A percentile compares a stretch with the other conserved stretches of the same genome.
phyloP scores from a whole-genome alignment of 2,113 vertebrate species.

The Orcinus orca region DNA sequence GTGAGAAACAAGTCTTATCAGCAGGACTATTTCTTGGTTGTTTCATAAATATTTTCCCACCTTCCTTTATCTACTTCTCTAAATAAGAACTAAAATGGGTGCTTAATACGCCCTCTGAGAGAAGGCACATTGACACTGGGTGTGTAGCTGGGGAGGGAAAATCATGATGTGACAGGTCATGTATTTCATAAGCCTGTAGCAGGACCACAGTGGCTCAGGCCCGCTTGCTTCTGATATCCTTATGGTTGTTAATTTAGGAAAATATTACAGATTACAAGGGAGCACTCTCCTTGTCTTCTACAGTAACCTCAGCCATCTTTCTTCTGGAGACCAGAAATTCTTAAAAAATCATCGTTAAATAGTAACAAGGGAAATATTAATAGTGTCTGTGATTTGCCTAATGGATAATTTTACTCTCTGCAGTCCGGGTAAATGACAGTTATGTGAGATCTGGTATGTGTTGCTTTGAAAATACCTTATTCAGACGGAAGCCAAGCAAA shows the following conservation, averaged over 20 bases:
- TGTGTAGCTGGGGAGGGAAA: background rate
- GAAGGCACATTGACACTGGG: background rate
- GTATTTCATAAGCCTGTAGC: background rate
- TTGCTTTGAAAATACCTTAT: slow-evolving; percentile 53
- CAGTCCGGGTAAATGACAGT: slow-evolving; percentile 21
- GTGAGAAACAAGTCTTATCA: background rate
- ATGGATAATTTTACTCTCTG: slow-evolving; percentile 54
- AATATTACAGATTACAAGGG: background rate
- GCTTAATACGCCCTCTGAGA: background rate
- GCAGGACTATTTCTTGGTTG: background rate
- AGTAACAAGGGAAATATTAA: slow-evolving; percentile 49
- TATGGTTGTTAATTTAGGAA: slow-evolving; percentile 1
- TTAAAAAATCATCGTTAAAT: slow-evolving; percentile 32
- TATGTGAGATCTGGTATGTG: slow-evolving; percentile 42
- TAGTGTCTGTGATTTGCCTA: slow-evolving; percentile 46
- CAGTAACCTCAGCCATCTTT: slow-evolving; percentile 10
- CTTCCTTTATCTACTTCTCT: background rate
- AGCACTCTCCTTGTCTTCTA: background rate
- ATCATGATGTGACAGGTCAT: background rate
- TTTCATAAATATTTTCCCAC: background rate
- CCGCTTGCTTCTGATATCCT: background rate
- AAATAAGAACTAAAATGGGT: background rate
- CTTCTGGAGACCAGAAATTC: background rate
- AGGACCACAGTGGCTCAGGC: background rate
- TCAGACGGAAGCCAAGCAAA: slow-evolving; percentile 11